Evolutionary conservation across 2,888 invertebrate species (phyloP).

Genomic region (Lissocephala sabroskyi): DNA sequence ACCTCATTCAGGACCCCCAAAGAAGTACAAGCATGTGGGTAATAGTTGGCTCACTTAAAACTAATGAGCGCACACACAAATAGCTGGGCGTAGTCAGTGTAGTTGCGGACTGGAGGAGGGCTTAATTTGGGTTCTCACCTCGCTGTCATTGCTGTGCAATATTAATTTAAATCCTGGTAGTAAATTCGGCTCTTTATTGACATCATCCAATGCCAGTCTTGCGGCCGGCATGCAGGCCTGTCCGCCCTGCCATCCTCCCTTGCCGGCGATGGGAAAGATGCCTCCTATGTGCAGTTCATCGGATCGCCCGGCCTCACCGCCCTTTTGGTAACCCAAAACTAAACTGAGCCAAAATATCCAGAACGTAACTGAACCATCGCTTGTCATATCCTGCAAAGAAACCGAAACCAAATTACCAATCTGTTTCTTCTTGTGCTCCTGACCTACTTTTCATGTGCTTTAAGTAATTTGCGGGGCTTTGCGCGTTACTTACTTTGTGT

Average conservation of each 20-base stretch:
- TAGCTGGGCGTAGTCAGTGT: no score
- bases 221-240: conserved; percentile 99
- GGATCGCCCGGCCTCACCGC: conserved; percentile 67
- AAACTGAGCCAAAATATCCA: conserved; percentile 72
- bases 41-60: conserved; percentile 61
- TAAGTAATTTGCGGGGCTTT: conserved; percentile 41
- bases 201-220: conserved; percentile 95
- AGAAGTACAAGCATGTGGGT: conserved; percentile 61
- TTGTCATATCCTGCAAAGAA: conserved; percentile 72
- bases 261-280: conserved; percentile 97
- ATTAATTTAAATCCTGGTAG: conserved; percentile 92
- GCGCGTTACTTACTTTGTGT: conserved; percentile 51
- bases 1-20: conserved; percentile 63
- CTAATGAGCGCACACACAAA: conserved; percentile 59
- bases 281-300: conserved; percentile 96
- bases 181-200: conserved; percentile 90
- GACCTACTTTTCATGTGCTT: conserved; percentile 43
- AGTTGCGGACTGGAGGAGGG: no score
- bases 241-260: conserved; percentile 98
- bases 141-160: conserved; percentile 96
- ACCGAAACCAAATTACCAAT: no score
- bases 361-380: conserved; percentile 72
- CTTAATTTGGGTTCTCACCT: no score
- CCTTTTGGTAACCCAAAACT: conserved; percentile 66
- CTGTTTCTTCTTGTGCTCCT: no score